Evolutionary conservation across 1,140 invertebrate species (phyloP), one percentile per base, ranked within the genome.

Genomic region (Babylonia areolata): DNA sequence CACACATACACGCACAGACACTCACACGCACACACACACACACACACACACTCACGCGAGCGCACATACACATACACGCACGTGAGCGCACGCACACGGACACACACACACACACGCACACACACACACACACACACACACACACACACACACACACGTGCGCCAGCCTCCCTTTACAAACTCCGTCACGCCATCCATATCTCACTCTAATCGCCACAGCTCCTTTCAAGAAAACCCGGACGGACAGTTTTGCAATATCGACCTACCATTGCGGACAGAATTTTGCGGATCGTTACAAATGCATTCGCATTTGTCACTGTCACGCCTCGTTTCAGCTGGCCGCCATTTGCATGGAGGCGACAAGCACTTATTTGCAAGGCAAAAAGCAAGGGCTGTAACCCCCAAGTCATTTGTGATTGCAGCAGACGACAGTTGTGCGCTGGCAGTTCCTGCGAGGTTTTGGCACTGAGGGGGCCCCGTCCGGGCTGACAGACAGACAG

Each of bases 251-350:
- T 6, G 15, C n/a, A 31, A 69, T 69, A 23, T n/a, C 23, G 28
- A 23, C 15, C 15, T 1, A 23, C 15, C 23, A 69, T n/a, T n/a
- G n/a, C 42, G 39, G n/a, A 6, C 31, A 28, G 28, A 58, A 20
- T 79, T 54, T n/a, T 58, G 46, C 35, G 64, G n/a, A 84, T 84
- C 82, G 82, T 84, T 84, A 84, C 82, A 73, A 84, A 84, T 84
- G 82, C 82, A 84, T 84, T 84, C 82, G 69, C 82, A 73, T 84
- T 84, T 84, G 82, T 84, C 82, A 84, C 17, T 84, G 82, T 73
- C 82, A 84, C 82, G 82, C 37, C 69, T 73, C 82, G 69, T 40
- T 84, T 84, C 64, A 37, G 31, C 82, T 73, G 5, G 69, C 37
- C 64, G 58, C 46, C 78, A 80, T 80, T 80, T 80, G 42, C 78